Evolutionary conservation across 2,113 vertebrate genomes (phyloP).

Genomic region (Gambusia affinis): DNA sequence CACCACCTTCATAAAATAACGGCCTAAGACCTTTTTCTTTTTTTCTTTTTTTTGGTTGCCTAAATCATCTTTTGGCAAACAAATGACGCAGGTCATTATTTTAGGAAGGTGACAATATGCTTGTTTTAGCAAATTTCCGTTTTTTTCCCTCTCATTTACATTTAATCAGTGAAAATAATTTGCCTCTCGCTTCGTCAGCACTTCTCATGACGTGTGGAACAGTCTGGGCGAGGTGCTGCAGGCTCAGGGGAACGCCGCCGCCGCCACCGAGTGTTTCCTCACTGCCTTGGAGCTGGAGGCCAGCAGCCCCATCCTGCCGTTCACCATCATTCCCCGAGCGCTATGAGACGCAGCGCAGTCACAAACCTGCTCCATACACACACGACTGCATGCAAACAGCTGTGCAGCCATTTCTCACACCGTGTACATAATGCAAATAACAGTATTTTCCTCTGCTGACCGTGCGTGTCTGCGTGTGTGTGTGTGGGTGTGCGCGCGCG

Average conservation of each 20-base stretch:
- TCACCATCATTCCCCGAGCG: slow-evolving; percentile 93
- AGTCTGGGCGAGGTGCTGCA: slow-evolving; percentile 96
- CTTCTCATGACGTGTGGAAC: slow-evolving; percentile 97
- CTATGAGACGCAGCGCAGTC: slow-evolving; percentile 80
- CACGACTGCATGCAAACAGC: slow-evolving; percentile 33
- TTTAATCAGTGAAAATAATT: not conserved
- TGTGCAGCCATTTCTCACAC: slow-evolving; percentile 31
- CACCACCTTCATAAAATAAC: too few relatives aligned
- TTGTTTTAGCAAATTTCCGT: not conserved
- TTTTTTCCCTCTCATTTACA: not conserved
- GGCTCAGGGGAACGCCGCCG: slow-evolving; percentile 92
- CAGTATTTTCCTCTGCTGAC: slow-evolving; percentile 12
- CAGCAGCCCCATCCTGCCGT: slow-evolving; percentile 95
- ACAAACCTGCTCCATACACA: not conserved
- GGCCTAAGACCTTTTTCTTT: too few relatives aligned
- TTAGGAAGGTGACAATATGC: too few relatives aligned
- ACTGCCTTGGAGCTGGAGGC: slow-evolving; percentile 97
- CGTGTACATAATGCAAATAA: slow-evolving; percentile 12
- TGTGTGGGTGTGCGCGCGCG: slow-evolving; percentile 10
- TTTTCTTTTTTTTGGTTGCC: too few relatives aligned
- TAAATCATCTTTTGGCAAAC: too few relatives aligned
- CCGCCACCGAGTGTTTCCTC: slow-evolving; percentile 95
- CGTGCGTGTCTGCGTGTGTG: not conserved
- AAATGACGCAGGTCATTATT: too few relatives aligned
- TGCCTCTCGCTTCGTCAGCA: slow-evolving; percentile 66